phyloP scores from a whole-genome alignment of 2,888 invertebrate genomes.

The Agrochola macilenta region DNA sequence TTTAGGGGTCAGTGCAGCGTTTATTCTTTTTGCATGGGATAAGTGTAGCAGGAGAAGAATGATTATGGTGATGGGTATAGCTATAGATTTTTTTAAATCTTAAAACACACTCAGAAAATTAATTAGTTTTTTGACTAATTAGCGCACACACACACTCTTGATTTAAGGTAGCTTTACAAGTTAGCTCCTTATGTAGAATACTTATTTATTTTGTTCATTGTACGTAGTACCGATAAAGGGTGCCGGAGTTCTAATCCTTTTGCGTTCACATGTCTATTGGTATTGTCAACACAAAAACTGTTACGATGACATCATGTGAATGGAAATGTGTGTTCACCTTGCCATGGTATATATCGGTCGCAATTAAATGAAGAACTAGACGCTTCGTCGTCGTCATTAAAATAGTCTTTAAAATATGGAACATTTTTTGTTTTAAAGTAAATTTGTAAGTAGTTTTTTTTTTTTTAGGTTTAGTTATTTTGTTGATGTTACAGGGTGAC shows the following conservation, averaged over 20 bases:
- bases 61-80: no score
- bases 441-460: no score
- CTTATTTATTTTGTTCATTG: constrained; percentile 22
- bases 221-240: constrained; percentile 69
- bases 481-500: no score
- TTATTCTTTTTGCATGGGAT: background rate
- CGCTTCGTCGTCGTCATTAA: constrained; percentile 1
- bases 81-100: background rate
- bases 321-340: constrained; percentile 60
- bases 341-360: constrained; percentile 36
- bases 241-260: constrained; percentile 71
- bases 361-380: constrained; percentile 30
- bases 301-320: constrained; percentile 71
- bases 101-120: background rate
- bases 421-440: no score
- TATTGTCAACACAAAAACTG: constrained; percentile 71
- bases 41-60: no score
- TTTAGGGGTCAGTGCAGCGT: background rate
- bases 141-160: no score
- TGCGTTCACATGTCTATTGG: constrained; percentile 70
- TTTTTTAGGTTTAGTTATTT: no score
- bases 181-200: no score
- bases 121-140: background rate
- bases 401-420: background rate
- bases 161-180: no score